Conservation (phyloP, 2,797 vertebrate species). For the Danio jaintianensis region DNA sequence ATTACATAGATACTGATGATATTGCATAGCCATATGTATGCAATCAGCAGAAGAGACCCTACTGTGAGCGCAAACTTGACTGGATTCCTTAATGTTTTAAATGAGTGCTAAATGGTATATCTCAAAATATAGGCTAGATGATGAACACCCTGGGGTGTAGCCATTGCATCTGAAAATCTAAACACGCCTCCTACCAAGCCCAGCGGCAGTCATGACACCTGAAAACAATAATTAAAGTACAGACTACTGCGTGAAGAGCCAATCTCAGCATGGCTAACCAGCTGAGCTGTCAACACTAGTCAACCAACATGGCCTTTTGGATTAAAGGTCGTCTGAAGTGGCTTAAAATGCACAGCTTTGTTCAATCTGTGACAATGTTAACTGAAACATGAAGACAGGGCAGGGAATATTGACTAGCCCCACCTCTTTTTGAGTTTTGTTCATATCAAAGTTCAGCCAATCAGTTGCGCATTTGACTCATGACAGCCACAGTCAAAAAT, state of each 20-base stretch:
- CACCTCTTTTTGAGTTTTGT: too few species aligned
- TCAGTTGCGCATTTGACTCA: too few species aligned
- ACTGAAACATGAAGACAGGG: too few species aligned
- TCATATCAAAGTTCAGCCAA: too few species aligned
- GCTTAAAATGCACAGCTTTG: too few species aligned
- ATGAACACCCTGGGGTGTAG: conserved; percentile 33
- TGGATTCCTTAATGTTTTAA: conserved; percentile 5
- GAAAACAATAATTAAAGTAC: conserved; percentile 61
- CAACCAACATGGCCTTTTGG: background rate
- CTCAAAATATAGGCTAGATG: conserved; percentile 40
- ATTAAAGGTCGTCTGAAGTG: background rate
- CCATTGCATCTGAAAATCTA: conserved; percentile 38
- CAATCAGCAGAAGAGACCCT: background rate
- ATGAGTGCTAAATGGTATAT: conserved; percentile 23
- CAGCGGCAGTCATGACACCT: conserved; percentile 24
- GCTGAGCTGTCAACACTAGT: conserved; percentile 18
- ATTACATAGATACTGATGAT: background rate
- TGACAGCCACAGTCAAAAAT: too few species aligned
- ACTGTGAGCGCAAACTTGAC: conserved; percentile 19
- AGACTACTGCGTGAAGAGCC: conserved; percentile 44
- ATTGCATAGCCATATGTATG: background rate
- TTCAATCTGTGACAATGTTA: too few species aligned
- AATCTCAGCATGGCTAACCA: conserved; percentile 33
- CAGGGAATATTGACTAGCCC: too few species aligned
- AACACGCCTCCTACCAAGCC: conserved; percentile 46